Percentiles rank a stretch among this genome's conserved stretches.
Evolutionary conservation across 2,888 invertebrate genomes (phyloP).

Genomic region (Augiades crinisus): DNA sequence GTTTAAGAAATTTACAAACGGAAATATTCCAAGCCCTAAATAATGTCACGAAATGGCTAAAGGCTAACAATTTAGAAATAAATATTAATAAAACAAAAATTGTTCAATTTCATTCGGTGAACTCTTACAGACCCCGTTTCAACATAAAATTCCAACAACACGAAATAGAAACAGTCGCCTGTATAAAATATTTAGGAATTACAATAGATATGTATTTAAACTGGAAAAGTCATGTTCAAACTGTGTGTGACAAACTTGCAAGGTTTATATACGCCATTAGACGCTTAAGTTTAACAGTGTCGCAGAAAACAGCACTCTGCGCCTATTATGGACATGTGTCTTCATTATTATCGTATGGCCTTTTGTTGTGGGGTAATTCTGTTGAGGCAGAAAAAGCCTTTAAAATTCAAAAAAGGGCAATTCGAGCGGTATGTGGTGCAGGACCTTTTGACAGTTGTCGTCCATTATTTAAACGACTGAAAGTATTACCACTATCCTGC

Average conservation of each 20-base stretch:
- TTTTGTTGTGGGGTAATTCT: slow-evolving; percentile 22
- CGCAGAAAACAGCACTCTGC: neutral
- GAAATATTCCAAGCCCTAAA: neutral
- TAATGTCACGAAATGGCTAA: neutral
- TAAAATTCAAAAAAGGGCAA: slow-evolving; percentile 19
- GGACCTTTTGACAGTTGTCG: slow-evolving; percentile 3
- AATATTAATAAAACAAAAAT: slow-evolving; percentile 1
- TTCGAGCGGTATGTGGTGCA: slow-evolving; percentile 15
- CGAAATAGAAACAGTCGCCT: neutral
- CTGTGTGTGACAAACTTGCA: neutral
- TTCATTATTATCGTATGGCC: slow-evolving; percentile 10
- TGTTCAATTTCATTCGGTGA: neutral
- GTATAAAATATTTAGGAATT: neutral
- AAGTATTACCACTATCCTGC: too few species aligned
- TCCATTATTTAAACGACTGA: neutral
- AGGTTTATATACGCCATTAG: slow-evolving; percentile 2
- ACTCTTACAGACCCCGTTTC: neutral
- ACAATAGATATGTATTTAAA: neutral
- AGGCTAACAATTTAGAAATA: neutral
- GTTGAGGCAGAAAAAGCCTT: slow-evolving; percentile 9
- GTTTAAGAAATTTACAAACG: neutral
- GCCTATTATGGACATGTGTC: neutral
- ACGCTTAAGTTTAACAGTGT: neutral
- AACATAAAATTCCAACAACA: neutral
- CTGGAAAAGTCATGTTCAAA: neutral